Percentiles rank a stretch among this genome's conserved stretches.
Evolutionary conservation across 2,797 vertebrate genomes (phyloP).

Genomic region (Enteromius argenteus): DNA sequence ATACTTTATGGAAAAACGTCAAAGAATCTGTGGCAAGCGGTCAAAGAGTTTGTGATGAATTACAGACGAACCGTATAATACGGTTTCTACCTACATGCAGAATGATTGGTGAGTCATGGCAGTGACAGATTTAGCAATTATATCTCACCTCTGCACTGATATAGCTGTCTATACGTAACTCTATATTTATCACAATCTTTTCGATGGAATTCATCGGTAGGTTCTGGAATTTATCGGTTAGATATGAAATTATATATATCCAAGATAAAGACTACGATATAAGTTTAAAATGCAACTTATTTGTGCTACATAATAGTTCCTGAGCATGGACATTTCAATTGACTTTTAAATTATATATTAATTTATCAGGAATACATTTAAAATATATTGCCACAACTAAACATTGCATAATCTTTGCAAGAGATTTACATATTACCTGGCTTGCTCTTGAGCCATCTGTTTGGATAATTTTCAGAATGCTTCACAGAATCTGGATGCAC

Average conservation of each 20-base stretch:
- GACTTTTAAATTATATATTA: background rate
- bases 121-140: conserved; percentile 10
- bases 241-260: background rate
- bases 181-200: background rate
- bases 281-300: background rate
- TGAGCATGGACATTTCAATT: background rate
- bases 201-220: background rate
- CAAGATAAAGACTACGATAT: background rate
- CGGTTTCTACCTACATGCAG: conserved; percentile 1
- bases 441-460: background rate
- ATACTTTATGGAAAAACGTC: background rate
- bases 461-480: background rate
- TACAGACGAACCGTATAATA: background rate
- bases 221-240: background rate
- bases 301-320: background rate
- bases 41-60: conserved; percentile 8
- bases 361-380: background rate
- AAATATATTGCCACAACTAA: background rate
- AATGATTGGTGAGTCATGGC: conserved; percentile 19
- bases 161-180: background rate
- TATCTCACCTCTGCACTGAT: conserved; percentile 3
- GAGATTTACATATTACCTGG: background rate
- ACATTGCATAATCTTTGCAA: background rate
- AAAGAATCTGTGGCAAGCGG: background rate
- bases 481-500: background rate